Conservation (phyloP, 2,797 vertebrate genomes). For the Notolepis coatsorum region DNA sequence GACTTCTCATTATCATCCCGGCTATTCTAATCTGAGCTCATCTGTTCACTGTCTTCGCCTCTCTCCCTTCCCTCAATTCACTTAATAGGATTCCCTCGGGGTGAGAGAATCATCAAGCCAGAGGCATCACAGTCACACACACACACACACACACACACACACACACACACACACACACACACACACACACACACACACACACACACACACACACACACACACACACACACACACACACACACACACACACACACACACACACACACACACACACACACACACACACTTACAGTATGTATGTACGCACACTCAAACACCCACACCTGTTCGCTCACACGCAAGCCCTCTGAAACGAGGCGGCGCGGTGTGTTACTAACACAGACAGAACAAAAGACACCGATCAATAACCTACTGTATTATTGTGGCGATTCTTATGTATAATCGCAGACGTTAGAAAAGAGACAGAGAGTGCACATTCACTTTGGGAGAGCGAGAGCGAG, state of each 20-base stretch:
- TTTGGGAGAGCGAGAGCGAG: too few species aligned
- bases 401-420: slow-evolving; percentile 9
- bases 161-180: too few species aligned
- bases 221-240: slow-evolving; percentile 3
- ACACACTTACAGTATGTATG: too few species aligned
- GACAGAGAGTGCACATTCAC: too few species aligned
- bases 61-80: background rate
- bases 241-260: slow-evolving; percentile 22
- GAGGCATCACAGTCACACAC: slow-evolving; percentile 1
- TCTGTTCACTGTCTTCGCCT: slow-evolving; percentile 29
- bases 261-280: background rate
- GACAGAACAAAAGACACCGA: slow-evolving; percentile 5
- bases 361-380: background rate
- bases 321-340: background rate
- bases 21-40: slow-evolving; percentile 7
- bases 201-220: too few species aligned
- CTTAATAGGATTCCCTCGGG: slow-evolving; percentile 33
- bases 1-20: slow-evolving; percentile 1
- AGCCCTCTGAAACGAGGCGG: background rate
- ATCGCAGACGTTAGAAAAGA: too few species aligned
- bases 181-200: too few species aligned
- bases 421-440: too few species aligned
- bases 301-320: background rate
- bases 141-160: too few species aligned
- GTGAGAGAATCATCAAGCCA: slow-evolving; percentile 53